Evolutionary conservation across 2,888 invertebrate species (phyloP), one percentile per base, ranked within the genome.

Genomic region (Blastobasis adustella): DNA sequence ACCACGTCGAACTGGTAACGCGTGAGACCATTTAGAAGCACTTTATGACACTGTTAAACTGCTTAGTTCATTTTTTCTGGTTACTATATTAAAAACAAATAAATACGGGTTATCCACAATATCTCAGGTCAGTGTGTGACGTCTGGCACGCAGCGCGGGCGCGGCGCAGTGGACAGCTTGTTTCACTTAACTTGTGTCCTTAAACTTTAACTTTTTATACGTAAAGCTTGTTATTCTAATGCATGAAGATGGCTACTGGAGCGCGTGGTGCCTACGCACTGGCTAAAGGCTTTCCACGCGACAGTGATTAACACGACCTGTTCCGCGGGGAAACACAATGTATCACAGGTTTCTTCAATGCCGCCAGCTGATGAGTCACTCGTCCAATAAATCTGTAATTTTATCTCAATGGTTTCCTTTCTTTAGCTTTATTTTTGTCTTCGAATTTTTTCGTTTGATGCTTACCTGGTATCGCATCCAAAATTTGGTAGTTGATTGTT

Each of bases 231-330:
- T 23, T 23, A 23, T 23, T 23, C 23, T 23, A 23, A 23, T 3
- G 23, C 23, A 23, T 23, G 23, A 23, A 23, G 23, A 23, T 23
- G 23, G 23, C 23, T 3, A 23, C 23, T 23, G 23, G 23, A 23
- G 23, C 23, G 23, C 23, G 23, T 23, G 23, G 23, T 23, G 23
- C 23, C 23, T 23, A 23, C 23, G 23, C 23, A 23, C 23, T n/a
- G n/a, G n/a, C 23, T n/a, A 45, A 43, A 45, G n/a, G 45, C 46
- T 40, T 4, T 41, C 49, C 37, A n/a, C 53, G 54, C 52, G 51
- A 43, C 52, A 44, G 53, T 44, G 45, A 54, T 59, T 64, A 61
- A 62, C 54, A 57, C 60, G 62, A 62, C 60, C 52, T 56, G 62
- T 58, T 54, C 52, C 49, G 58, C 55, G 55, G 54, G 54, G 54